Percentiles rank a stretch among this genome's conserved stretches.
phyloP scores from a whole-genome alignment of 2,888 invertebrate genomes.

The Harpagoxenus sublaevis region DNA sequence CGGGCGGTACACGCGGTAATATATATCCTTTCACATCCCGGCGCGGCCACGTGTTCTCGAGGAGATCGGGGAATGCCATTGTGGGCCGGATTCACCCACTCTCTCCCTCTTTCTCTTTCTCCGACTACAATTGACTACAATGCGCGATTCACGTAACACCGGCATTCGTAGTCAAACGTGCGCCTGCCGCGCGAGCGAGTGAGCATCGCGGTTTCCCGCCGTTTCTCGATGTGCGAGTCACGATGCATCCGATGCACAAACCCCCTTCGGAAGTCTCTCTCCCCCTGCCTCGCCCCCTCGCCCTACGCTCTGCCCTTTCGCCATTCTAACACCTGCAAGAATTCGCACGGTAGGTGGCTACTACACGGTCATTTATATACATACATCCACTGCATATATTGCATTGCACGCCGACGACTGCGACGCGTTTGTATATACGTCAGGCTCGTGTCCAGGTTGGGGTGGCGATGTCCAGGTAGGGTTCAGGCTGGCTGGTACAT shows the following conservation, averaged over 20 bases:
- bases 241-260: conserved; percentile 67
- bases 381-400: conserved; percentile 67
- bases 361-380: conserved; percentile 66
- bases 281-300: not conserved
- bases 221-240: conserved; percentile 70
- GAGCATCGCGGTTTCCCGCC: conserved; percentile 58
- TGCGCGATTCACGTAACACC: conserved; percentile 62
- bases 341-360: conserved; percentile 77
- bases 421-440: conserved; percentile 70
- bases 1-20: conserved; percentile 62
- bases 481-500: conserved; percentile 56
- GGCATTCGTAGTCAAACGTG: conserved; percentile 67
- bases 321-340: conserved; percentile 74
- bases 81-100: conserved; percentile 38
- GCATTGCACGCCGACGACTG: conserved; percentile 48
- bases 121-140: conserved; percentile 34
- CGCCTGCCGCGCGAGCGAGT: conserved; percentile 53
- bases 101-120: conserved; percentile 5
- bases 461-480: conserved; percentile 29
- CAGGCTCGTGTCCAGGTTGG: conserved; percentile 3
- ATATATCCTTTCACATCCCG: conserved; percentile 47
- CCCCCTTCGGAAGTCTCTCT: conserved; percentile 5
- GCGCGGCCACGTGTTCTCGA: conserved; percentile 58
- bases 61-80: conserved; percentile 55
- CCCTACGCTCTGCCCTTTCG: conserved; percentile 23